phyloP scores from a whole-genome alignment of 2,113 vertebrate species.

The Megaptera novaeangliae region DNA sequence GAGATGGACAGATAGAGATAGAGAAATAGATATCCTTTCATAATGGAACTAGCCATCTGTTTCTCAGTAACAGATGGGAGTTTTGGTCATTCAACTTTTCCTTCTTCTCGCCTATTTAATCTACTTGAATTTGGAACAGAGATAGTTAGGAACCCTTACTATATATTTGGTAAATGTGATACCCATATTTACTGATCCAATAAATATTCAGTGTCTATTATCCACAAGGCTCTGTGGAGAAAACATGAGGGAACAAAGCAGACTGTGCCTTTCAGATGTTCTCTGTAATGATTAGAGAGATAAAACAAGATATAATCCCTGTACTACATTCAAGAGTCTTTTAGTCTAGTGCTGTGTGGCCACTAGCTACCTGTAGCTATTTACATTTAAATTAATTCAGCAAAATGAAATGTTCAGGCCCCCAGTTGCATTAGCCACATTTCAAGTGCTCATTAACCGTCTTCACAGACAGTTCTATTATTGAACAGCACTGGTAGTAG shows the following conservation, averaged over 20 bases:
- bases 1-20: background rate
- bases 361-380: background rate
- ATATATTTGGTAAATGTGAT: constrained; percentile 4
- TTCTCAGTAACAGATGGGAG: background rate
- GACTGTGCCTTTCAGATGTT: background rate
- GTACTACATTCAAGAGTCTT: background rate
- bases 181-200: background rate
- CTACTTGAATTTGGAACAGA: constrained; percentile 16
- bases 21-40: background rate
- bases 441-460: background rate
- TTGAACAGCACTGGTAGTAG: background rate
- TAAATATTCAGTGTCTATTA: background rate
- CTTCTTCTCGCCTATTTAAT: background rate
- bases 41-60: background rate
- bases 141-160: background rate
- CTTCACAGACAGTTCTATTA: background rate
- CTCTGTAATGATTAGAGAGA: background rate
- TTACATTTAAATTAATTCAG: background rate
- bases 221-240: background rate
- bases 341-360: background rate
- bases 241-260: background rate
- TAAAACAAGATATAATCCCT: background rate
- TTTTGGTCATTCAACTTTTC: background rate
- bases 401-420: background rate
- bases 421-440: background rate